These are phyloP conservation scores for Argynnis bischoffii DNA, from an alignment of 2,888 invertebrate genomes.

Conservation along the genomic window DNA sequence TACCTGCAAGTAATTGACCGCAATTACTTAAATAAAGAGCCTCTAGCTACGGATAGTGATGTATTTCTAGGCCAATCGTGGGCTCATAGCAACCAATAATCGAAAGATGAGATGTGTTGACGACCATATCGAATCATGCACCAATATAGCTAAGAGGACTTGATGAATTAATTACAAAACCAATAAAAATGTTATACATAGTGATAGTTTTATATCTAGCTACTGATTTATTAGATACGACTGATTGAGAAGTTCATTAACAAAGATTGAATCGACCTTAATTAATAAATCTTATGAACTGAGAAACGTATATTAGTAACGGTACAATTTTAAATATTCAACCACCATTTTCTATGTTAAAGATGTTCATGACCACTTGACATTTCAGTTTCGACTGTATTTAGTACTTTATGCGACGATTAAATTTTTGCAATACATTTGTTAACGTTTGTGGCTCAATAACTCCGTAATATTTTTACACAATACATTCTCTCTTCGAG, in stretches of 20 bases:
- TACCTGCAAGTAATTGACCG: constrained; percentile 59
- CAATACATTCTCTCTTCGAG: constrained; percentile 22
- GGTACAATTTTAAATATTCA: background rate
- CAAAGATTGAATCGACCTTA: constrained; percentile 7
- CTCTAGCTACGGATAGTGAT: constrained; percentile 58
- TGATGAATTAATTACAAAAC: constrained; percentile 14
- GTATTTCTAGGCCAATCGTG: constrained; percentile 72
- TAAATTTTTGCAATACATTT: constrained; percentile 25
- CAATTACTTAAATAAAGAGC: constrained; percentile 56
- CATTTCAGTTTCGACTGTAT: constrained; percentile 17
- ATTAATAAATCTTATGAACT: background rate
- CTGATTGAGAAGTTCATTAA: constrained; percentile 22
- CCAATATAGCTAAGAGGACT: constrained; percentile 15
- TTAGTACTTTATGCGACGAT: constrained; percentile 15
- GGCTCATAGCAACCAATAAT: constrained; percentile 60
- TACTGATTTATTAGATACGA: constrained; percentile 13
- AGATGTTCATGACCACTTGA: constrained; percentile 11
- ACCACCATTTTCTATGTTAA: constrained; percentile 1
- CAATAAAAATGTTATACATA: constrained; percentile 3
- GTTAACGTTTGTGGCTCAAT: constrained; percentile 23
- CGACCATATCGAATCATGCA: constrained; percentile 41
- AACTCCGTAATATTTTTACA: constrained; percentile 25
- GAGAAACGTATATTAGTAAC: constrained; percentile 1
- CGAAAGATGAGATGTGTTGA: constrained; percentile 59
- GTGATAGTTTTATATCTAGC: constrained; percentile 6